These are phyloP conservation scores for Puntigrus tetrazona DNA, from an alignment of 2,113 vertebrate genomes.

Conservation along the genomic window DNA sequence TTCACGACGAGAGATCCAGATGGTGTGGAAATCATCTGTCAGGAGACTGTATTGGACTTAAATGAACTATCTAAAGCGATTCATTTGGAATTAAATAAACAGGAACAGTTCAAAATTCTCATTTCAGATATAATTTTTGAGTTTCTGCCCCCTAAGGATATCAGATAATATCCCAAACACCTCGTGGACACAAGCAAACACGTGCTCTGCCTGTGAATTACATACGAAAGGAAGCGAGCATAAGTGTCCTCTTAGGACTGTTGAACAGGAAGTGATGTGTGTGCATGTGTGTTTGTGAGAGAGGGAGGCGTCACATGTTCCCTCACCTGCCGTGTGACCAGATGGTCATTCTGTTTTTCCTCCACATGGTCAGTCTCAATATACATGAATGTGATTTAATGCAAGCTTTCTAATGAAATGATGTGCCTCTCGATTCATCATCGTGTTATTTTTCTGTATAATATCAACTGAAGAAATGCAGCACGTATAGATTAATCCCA, in stretches of 20 bases:
- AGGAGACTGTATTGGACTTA: not conserved
- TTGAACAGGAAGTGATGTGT: constrained; percentile 16
- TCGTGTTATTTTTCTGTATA: too few species aligned
- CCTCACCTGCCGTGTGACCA: constrained; percentile 35
- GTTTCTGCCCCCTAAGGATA: not conserved
- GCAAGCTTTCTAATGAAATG: not conserved
- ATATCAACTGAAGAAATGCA: too few species aligned
- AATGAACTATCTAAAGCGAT: not conserved
- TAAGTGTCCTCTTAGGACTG: not conserved
- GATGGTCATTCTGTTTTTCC: constrained; percentile 29
- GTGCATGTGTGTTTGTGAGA: not conserved
- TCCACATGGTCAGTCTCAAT: not conserved
- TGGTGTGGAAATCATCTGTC: not conserved
- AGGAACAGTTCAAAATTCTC: not conserved
- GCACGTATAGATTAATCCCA: too few species aligned
- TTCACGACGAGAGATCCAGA: not conserved
- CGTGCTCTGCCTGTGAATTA: not conserved
- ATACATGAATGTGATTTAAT: not conserved
- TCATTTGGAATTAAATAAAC: constrained; percentile 1
- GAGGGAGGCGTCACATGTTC: not conserved
- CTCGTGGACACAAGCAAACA: not conserved
- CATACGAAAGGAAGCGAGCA: not conserved
- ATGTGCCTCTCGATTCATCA: not conserved
- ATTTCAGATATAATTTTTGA: too few species aligned
- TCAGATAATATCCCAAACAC: not conserved